These are phyloP conservation scores for Peromyscus polionotus DNA, from an alignment of 2,113 vertebrate species.

Conservation along the genomic window DNA sequence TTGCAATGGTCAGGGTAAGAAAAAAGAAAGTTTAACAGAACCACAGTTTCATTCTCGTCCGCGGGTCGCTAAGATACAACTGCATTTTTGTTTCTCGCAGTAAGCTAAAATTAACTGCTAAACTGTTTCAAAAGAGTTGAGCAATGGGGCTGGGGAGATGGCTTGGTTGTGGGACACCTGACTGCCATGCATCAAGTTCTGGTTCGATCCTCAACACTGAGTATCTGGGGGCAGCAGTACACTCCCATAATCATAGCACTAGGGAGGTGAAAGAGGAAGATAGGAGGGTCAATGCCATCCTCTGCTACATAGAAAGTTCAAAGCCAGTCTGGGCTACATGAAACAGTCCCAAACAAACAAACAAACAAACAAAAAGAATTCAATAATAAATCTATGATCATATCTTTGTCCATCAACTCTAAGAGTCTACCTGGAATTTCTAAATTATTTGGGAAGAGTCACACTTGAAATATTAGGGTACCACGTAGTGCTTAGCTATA, in stretches of 20 bases:
- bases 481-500: neutral
- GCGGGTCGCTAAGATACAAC: neutral
- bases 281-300: neutral
- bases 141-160: neutral
- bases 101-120: constrained; percentile 39
- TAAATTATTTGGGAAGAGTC: neutral
- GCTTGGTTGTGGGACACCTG: neutral
- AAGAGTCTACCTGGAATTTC: neutral
- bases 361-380: neutral
- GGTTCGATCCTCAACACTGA: neutral
- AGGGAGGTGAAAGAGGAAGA: neutral
- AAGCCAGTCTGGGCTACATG: neutral
- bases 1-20: constrained; percentile 7
- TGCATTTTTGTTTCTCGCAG: neutral
- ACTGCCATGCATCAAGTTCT: neutral
- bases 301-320: neutral
- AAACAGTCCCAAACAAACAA: neutral
- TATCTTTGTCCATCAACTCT: neutral
- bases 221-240: no score
- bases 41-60: neutral
- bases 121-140: constrained; percentile 8
- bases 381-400: neutral
- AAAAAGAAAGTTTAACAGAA: constrained; percentile 7
- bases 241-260: neutral
- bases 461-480: neutral